phyloP scores from a whole-genome alignment of 64 coral and sea anemone genomes.

The Orbicella faveolata region DNA sequence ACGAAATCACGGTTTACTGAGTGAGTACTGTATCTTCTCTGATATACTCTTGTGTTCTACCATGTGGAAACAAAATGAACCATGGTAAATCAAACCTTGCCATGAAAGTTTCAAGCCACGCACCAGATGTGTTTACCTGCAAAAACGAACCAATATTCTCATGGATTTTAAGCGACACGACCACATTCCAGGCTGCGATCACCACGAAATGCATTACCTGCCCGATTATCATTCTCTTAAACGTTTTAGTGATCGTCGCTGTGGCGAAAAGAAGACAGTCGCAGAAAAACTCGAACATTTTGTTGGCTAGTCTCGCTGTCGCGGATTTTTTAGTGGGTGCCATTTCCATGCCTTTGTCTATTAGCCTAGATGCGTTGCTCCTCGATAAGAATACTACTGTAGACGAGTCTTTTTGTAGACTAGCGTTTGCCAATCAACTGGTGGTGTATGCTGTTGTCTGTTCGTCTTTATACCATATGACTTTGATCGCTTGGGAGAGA shows the following conservation, averaged over 20 bases:
- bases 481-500: too few relatives aligned
- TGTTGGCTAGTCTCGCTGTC: slow-evolving; percentile 14
- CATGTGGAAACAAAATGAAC: background rate
- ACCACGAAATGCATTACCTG: background rate
- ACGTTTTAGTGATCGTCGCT: slow-evolving; percentile 1
- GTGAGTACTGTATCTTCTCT: too few relatives aligned
- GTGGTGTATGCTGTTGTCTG: too few relatives aligned
- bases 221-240: background rate
- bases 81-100: background rate
- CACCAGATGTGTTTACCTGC: background rate
- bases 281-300: slow-evolving; percentile 28
- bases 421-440: too few relatives aligned
- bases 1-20: too few relatives aligned
- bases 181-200: background rate
- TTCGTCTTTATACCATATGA: too few relatives aligned
- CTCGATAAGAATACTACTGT: background rate
- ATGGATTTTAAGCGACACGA: slow-evolving; percentile 21
- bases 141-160: background rate
- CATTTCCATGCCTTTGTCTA: slow-evolving; percentile 1
- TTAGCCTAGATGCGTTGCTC: background rate
- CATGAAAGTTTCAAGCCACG: background rate
- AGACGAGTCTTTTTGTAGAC: too few relatives aligned
- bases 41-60: too few relatives aligned
- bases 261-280: background rate
- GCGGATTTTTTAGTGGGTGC: slow-evolving; percentile 1